Evolutionary conservation across 1,140 invertebrate genomes (phyloP), one percentile per base, ranked within the genome.

Genomic region (Mesaphorura yosii): DNA sequence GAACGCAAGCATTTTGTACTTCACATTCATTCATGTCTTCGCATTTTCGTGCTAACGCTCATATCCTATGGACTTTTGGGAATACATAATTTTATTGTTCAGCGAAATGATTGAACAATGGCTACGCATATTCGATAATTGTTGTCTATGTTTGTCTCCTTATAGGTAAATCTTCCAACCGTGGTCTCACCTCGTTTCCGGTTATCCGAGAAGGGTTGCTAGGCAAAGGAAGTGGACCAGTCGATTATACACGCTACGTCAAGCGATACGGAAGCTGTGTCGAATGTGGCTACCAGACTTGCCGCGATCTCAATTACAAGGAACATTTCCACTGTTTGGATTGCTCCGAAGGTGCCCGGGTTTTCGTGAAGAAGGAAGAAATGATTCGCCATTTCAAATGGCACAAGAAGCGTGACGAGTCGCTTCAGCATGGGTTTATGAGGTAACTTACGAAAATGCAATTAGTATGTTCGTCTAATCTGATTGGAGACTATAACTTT

Each of bases 361-460:
- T 96, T 0, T 93, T 97, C 67, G 84, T 92, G 59, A 95, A 96
- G 69, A 96, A 96, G 68, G 93, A 97, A 70, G 94, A 98, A 67
- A 97, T 97, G 86, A 94, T 97, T 46, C 79, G 94, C 39, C 94
- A 98, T 70, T 93, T 91, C 68, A 94, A 98, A 72, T 98, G 94
- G 94, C 94, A 98, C 72, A 95, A 95, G 74, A 98, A 98, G 72
- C 78, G 93, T 10, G 91, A 96, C 66, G 94, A 98, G 68, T 93
- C 89, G 19, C 71, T 97, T 6, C 88, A 92, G 62, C 88, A 96
- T 67, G 93, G 93, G 19, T 98, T 98, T 70, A 90, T 97, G 80
- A 75, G 94, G 57, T 63, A 54, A 48, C n/a, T n/a, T n/a, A 19
- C 10, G 12, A 20, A 15, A 42, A 14, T 47, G 25, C 22, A 25